Percentiles rank a stretch among this genome's conserved stretches.
These are phyloP conservation scores for Chionoecetes opilio DNA, from an alignment of 1,140 invertebrate species.

Conservation along the genomic window DNA sequence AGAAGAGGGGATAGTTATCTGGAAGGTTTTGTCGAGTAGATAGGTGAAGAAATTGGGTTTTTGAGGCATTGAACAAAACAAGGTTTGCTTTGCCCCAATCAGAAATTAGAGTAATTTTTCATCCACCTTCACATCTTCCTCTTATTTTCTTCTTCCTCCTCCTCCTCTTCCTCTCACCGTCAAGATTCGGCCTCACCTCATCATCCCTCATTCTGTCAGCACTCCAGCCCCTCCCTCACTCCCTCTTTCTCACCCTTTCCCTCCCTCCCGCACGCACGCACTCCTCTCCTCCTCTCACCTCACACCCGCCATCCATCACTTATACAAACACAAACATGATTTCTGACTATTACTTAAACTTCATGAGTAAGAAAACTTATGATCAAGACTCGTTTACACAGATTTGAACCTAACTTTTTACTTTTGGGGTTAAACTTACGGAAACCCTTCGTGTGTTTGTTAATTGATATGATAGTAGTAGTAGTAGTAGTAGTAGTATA, in stretches of 20 bases:
- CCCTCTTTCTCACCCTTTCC: not conserved
- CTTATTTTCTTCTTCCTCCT: not conserved
- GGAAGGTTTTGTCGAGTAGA: no score
- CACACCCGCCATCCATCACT: not conserved
- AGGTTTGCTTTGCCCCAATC: no score
- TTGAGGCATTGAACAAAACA: no score
- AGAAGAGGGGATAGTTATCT: no score
- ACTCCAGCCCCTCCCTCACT: not conserved
- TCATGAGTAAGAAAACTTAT: not conserved
- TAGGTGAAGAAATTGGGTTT: no score
- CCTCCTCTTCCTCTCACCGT: not conserved
- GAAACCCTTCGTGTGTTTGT: no score
- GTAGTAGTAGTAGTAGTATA: not conserved
- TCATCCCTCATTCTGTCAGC: constrained; percentile 51
- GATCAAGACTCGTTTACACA: not conserved
- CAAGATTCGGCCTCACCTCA: not conserved
- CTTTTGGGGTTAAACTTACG: no score
- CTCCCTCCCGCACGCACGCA: not conserved
- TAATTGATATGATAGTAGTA: no score
- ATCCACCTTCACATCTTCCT: not conserved
- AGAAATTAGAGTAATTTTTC: not conserved
- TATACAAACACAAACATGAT: constrained; percentile 30
- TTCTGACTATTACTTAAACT: not conserved
- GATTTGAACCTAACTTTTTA: no score
- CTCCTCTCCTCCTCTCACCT: not conserved